Base-by-base conservation (phyloP, 1,140 invertebrate genomes). In the Lasioglossum albipes region DNA sequence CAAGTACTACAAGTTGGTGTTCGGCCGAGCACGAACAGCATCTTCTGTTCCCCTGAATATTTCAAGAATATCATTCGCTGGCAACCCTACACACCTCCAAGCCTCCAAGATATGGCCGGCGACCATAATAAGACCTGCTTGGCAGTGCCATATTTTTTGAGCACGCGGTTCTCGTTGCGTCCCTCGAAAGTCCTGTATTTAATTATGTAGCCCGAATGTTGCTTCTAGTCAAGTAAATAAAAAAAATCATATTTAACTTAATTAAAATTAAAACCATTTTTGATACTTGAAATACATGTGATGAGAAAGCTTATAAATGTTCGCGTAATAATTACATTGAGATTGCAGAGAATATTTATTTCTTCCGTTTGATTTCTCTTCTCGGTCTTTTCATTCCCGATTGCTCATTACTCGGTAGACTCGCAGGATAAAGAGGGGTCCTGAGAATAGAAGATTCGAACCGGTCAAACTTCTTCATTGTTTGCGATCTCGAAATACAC, bases 41-140 rank as follows among this genome's bases (percentile, higher is more conserved):
- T 89, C 88, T 65, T 88, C 82, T 79, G 65, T 20, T n/a, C 68
- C 62, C 75, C 62, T 90, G 83, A 87, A 89, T 88, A 88, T 90
- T 88, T 88, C 54, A 89, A 79, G 65, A 67, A 81, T 75, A 84
- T 83, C 64, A 73, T 76, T 76, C 42, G 69, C 31, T 41, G 74
- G 52, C 82, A 85, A 71, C 72, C 66, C 70, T 57, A 64, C 49
- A 31, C 42, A 64, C 45, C 27, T 16, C 64, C 68, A 75, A 49
- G 73, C 45, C 27, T 16, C 64, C 68, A 75, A 49, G 73, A 80
- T 45, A 80, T 73, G 13, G 42, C 72, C 9, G 42, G 5, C 20
- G 41, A 31, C 72, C 42, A 69, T 62, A 57, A n/a, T 68, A 31
- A 54, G 20, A 7, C 16, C 16, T 57, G 20, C 41, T 64, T 42